These are phyloP conservation scores for Aphelinus certus DNA, from an alignment of 1,140 invertebrate species.

Conservation along the genomic window DNA sequence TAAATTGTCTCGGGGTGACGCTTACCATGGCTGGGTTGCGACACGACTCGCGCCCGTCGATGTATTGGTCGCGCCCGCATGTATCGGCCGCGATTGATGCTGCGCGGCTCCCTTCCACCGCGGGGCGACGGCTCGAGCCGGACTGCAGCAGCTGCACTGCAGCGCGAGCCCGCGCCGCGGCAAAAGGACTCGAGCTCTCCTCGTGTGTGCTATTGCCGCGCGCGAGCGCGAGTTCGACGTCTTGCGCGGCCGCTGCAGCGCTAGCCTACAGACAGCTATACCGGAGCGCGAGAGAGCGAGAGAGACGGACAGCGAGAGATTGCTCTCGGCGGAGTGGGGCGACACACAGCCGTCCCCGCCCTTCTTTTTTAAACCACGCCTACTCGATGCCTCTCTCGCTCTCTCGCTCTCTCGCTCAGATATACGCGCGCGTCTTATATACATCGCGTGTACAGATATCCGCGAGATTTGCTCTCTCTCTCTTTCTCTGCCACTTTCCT, in stretches of 20 bases:
- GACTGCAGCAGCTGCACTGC: too few relatives aligned
- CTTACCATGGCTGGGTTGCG: too few relatives aligned
- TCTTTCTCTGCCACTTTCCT: neutral
- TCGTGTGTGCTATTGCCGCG: slow-evolving; percentile 20
- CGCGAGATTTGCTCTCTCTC: neutral
- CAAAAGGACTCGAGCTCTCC: slow-evolving; percentile 44
- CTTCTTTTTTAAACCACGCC: slow-evolving; percentile 63
- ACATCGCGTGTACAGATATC: too few relatives aligned
- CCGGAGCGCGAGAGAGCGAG: slow-evolving; percentile 34
- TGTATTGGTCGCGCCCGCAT: too few relatives aligned
- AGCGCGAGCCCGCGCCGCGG: too few relatives aligned
- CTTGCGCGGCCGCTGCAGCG: slow-evolving; percentile 45
- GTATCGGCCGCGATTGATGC: too few relatives aligned
- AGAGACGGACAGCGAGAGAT: slow-evolving; percentile 43
- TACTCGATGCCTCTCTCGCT: slow-evolving; percentile 42
- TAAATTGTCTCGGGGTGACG: too few relatives aligned
- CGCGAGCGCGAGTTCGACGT: slow-evolving; percentile 57
- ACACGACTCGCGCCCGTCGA: too few relatives aligned
- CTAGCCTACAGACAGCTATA: slow-evolving; percentile 20
- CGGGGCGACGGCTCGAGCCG: too few relatives aligned
- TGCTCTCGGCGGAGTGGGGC: too few relatives aligned
- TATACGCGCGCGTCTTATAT: too few relatives aligned
- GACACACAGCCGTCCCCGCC: slow-evolving; percentile 50
- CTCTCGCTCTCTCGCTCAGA: neutral
- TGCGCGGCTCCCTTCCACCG: too few relatives aligned